Evolutionary conservation across 1,140 invertebrate species (phyloP), one percentile per base, ranked within the genome.

Genomic region (Apis laboriosa): DNA sequence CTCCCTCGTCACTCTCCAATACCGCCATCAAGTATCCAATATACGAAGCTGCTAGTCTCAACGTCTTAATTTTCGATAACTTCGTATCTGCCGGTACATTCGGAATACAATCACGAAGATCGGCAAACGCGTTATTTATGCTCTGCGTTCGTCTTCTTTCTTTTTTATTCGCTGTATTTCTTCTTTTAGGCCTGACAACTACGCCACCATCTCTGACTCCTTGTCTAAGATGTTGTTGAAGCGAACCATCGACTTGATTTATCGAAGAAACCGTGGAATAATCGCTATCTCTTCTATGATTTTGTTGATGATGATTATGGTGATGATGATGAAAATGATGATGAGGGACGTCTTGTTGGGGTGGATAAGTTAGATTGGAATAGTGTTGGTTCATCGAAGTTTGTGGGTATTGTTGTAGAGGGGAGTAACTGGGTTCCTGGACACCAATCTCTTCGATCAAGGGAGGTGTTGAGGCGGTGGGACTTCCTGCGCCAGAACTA

Each of bases 11-110:
- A 75, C 96, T 96, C 90, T 97, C 97, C 84, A 97, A 92, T 0
- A 97, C 96, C 63, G 97, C 96, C 93, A 97, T 97, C 64, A 99
- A 95, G 90, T 99, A 98, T 13, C 97, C 97, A 84, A 99, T 99
- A 92, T 99, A 99, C 0, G 97, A 97, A 1, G 98, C 98, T 0
- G 98, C 98, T 84, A 99, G 93, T 68, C 98, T 95, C 53, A 99
- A 94, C 0, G 98, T 98, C 93, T 99, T 99, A 84, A 99, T 98
- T 95, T 98, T 98, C 13, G 97, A 98, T 68, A 99, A 93, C 94
- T 99, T 99, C 0, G 98, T 99, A 91, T 99, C 98, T 0, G 97
- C 96, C 1, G 98, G 98, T 11, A 99, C 98, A 90, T 99, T 99
- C 0, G 99, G 99, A 88, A 99, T 99, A 92, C 98, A 98, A 80